Evolutionary conservation across 1,140 invertebrate species (phyloP), one percentile per base, ranked within the genome.

Genomic region (Gyrodactylus salaris): DNA sequence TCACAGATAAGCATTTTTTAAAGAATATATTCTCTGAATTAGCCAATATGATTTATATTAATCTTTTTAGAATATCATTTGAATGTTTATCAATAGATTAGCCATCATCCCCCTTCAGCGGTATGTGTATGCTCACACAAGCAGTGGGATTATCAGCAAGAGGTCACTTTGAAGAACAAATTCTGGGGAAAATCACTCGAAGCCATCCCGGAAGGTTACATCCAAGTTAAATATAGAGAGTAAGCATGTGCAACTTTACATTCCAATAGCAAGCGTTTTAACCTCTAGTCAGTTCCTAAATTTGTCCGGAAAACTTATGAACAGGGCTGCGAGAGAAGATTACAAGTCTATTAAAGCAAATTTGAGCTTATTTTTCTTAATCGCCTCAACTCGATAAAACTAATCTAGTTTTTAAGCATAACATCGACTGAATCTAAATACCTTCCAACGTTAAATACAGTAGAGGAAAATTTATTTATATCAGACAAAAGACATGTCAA

Each of bases 121-220:
- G 79, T 78, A 1, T 80, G 79, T 75, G 76, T 79, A 75, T 79
- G 78, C 76, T 79, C 81, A 73, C 79, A 79, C 19, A 79, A 83
- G 75, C 86, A 85, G 77, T 90, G 87, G 81, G 83, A 83, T 1
- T 87, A 88, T 79, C 87, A 86, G 85, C 87, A 89, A 84, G 80
- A 81, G 75, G 76, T 79, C 25, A 76, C 79, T 74, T 78, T 81
- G 54, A 81, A 80, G 75, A 81, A 78, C 27, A 82, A 81, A 76
- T 82, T 82, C 74, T 82, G 81, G 81, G 81, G 81, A 0, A 82
- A 81, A 76, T 81, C 80, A 0, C 80, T 82, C 78, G 81, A 81
- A 75, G 78, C 81, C 34, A 79, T 81, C 72, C 81, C 81, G 21
- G 74, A 78, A 75, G 83, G 83, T 26, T 79, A 78, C 68, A 80